These are phyloP conservation scores for Dryocosmus kuriphilus DNA, from an alignment of 2,888 invertebrate species.

Conservation along the genomic window DNA sequence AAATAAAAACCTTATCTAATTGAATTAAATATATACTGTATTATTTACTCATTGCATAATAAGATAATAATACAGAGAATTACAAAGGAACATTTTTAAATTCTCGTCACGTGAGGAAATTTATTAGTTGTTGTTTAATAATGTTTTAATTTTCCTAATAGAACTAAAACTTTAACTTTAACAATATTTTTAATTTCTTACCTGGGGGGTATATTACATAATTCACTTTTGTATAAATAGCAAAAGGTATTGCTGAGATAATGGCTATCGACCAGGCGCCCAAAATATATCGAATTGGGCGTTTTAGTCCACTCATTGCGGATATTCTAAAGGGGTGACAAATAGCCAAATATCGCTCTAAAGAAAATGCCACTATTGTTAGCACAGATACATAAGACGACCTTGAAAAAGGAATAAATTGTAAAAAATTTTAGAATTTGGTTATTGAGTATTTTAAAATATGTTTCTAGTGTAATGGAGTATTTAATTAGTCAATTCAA, in stretches of 20 bases:
- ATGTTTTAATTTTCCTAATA: too few relatives aligned
- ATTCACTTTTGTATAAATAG: slow-evolving; percentile 85
- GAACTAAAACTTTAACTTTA: not conserved
- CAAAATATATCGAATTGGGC: slow-evolving; percentile 89
- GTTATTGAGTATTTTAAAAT: not conserved
- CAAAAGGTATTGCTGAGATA: slow-evolving; percentile 87
- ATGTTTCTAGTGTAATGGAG: not conserved
- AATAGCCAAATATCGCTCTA: slow-evolving; percentile 94
- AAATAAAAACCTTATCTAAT: not conserved
- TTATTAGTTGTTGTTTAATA: too few relatives aligned
- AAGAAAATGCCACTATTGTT: slow-evolving; percentile 94
- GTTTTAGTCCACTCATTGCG: slow-evolving; percentile 88
- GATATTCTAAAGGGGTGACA: slow-evolving; percentile 92
- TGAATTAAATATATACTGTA: too few relatives aligned
- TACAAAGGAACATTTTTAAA: too few relatives aligned
- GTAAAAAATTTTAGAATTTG: slow-evolving; percentile 2
- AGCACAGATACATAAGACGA: slow-evolving; percentile 94
- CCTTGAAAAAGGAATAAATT: slow-evolving; percentile 78
- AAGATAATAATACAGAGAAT: too few relatives aligned
- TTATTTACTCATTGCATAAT: too few relatives aligned
- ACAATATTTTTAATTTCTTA: slow-evolving; percentile 71
- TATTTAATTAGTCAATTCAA: too few relatives aligned
- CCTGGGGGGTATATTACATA: slow-evolving; percentile 87
- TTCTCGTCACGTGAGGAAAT: too few relatives aligned
- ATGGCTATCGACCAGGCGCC: slow-evolving; percentile 88